These are phyloP conservation scores for Dreissena polymorpha DNA, from an alignment of 1,140 invertebrate species.

Conservation along the genomic window DNA sequence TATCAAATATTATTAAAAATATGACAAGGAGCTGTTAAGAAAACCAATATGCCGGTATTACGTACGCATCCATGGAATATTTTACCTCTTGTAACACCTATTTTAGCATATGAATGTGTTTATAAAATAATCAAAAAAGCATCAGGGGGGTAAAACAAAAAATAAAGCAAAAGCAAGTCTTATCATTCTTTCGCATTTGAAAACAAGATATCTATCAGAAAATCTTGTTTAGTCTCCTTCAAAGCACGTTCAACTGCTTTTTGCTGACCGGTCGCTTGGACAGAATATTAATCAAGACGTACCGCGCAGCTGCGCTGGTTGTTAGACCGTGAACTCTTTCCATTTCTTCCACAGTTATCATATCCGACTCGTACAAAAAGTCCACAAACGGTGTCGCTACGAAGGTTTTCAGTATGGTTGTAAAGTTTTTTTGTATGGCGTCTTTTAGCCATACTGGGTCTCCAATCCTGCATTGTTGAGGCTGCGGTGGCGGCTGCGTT, in stretches of 20 bases:
- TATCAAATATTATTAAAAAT: no score
- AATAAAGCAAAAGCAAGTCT: background rate
- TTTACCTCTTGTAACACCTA: no score
- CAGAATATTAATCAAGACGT: conserved; percentile 10
- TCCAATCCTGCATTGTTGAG: background rate
- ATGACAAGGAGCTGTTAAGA: no score
- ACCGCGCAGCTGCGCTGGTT: background rate
- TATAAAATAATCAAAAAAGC: no score
- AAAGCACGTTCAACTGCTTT: conserved; percentile 16
- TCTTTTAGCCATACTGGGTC: conserved; percentile 15
- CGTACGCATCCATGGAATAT: no score
- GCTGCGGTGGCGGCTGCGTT: background rate
- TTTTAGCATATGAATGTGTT: no score
- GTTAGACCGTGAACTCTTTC: background rate
- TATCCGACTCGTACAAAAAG: conserved; percentile 15
- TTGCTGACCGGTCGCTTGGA: conserved; percentile 22
- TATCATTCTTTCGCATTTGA: conserved; percentile 15
- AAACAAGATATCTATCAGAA: conserved; percentile 12
- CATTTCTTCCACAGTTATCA: conserved; percentile 12
- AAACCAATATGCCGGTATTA: no score
- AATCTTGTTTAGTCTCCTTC: conserved; percentile 28
- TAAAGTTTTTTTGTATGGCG: conserved; percentile 31
- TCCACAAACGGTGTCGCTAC: conserved; percentile 25
- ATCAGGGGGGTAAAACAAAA: no score
- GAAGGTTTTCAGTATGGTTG: conserved; percentile 8